These are phyloP conservation scores for Scytalopus superciliaris DNA, from an alignment of 2,113 vertebrate genomes.

Conservation along the genomic window DNA sequence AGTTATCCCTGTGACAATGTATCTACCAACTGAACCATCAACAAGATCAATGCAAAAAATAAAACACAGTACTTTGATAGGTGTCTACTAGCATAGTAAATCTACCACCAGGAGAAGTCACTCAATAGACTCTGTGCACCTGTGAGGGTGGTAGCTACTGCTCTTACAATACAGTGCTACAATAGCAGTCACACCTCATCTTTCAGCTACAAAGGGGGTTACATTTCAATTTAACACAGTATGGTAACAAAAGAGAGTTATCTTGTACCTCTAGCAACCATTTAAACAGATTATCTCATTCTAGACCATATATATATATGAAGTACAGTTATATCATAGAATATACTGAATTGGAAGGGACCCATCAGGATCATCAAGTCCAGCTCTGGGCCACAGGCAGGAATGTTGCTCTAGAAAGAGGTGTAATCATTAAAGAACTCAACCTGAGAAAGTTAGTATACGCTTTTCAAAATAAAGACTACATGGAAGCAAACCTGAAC, in stretches of 20 bases:
- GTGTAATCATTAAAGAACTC: background rate
- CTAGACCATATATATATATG: background rate
- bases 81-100: background rate
- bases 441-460: background rate
- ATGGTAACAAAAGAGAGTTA: background rate
- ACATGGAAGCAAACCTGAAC: background rate
- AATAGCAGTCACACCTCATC: background rate
- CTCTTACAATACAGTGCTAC: background rate
- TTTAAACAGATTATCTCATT: background rate
- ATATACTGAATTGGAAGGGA: background rate
- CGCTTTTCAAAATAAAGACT: background rate
- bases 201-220: background rate
- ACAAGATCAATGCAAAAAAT: background rate
- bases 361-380: background rate
- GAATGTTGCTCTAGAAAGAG: background rate
- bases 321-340: background rate
- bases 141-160: background rate
- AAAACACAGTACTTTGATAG: background rate
- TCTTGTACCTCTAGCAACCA: background rate
- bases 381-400: background rate
- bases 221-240: background rate
- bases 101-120: background rate
- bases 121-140: background rate
- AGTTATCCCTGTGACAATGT: background rate
- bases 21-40: background rate